Percentiles rank a stretch among this genome's conserved stretches.
These are phyloP conservation scores for Glossosoma conforme DNA, from an alignment of 1,140 invertebrate genomes.

Conservation along the genomic window DNA sequence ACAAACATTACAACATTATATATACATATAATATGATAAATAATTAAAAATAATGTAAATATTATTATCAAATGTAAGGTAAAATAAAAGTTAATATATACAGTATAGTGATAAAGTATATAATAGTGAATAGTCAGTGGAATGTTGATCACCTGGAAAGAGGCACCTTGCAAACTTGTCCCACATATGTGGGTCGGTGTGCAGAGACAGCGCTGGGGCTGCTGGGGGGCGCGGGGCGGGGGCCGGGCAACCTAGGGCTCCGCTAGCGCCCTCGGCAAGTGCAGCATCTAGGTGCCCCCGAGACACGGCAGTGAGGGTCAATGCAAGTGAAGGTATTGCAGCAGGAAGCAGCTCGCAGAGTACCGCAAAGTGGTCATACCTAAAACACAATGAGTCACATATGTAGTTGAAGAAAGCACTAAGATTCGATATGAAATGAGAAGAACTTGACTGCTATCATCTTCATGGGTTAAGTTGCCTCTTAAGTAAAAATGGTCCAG, in stretches of 20 bases:
- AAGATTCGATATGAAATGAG: too few relatives aligned
- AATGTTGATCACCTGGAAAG: conserved; percentile 25
- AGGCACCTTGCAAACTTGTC: conserved; percentile 53
- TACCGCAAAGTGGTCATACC: conserved; percentile 87
- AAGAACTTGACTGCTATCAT: too few relatives aligned
- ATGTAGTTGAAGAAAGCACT: too few relatives aligned
- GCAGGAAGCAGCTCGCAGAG: conserved; percentile 82
- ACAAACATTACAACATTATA: too few relatives aligned
- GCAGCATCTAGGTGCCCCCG: conserved; percentile 60
- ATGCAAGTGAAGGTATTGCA: conserved; percentile 66
- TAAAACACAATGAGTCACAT: conserved; percentile 10
- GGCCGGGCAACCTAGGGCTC: conserved; percentile 53
- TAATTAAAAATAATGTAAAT: too few relatives aligned
- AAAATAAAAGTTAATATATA: neutral
- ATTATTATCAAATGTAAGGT: too few relatives aligned
- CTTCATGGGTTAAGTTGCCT: too few relatives aligned
- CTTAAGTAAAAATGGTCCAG: too few relatives aligned
- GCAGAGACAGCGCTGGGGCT: conserved; percentile 42
- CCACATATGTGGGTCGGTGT: conserved; percentile 55
- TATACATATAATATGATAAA: too few relatives aligned
- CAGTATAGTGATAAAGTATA: neutral
- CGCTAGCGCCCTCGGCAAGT: conserved; percentile 49
- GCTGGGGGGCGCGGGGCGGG: neutral
- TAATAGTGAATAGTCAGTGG: neutral
- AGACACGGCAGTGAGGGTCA: conserved; percentile 55